Evolutionary conservation across 2,113 vertebrate species (phyloP), one percentile per base, ranked within the genome.

Genomic region (Ornithorhynchus anatinus): DNA sequence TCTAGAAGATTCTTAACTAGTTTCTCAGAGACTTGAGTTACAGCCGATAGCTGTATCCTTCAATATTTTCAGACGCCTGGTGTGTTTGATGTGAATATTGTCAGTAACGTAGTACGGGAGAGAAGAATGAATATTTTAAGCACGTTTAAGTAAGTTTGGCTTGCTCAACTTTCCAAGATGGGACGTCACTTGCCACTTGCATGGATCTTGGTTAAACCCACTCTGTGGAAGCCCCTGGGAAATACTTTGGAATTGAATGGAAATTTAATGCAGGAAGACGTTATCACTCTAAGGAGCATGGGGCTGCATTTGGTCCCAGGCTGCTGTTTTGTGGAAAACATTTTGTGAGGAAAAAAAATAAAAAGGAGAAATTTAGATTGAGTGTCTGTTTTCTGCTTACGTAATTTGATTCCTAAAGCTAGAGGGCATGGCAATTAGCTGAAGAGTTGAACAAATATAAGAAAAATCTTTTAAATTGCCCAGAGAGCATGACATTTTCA

Each of bases 401-500:
- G 8, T 35, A 48, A 57, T 17, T 69, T 42, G 22, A 58, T 57
- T 72, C 58, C 10, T 58, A 36, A 37, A 15, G 6, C 9, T 54
- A 42, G 42, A 33, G 54, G 36, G 43, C 48, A 52, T 66, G 62
- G 61, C 36, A 42, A 59, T 6, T 56, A 63, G 14, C 7, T 69
- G 80, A 72, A 32, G 35, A 60, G 42, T 38, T 42, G 25, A 70
- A 63, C 25, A 19, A 45, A 61, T 73, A n/a, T 40, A 35, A 71
- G 40, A 79, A 82, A 63, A 51, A 39, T 35, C 80, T 54, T n/a
- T 25, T 20, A 60, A 38, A n/a, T n/a, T n/a, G n/a, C n/a, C n/a
- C n/a, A n/a, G 19, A 19, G 53, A 81, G 80, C 80, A 67, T 59
- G 52, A 27, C 33, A 66, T 32, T 39, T 77, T 69, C 69, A 56